These are phyloP conservation scores for Drosophila pegasa DNA, from an alignment of 2,888 invertebrate species.

Conservation along the genomic window DNA sequence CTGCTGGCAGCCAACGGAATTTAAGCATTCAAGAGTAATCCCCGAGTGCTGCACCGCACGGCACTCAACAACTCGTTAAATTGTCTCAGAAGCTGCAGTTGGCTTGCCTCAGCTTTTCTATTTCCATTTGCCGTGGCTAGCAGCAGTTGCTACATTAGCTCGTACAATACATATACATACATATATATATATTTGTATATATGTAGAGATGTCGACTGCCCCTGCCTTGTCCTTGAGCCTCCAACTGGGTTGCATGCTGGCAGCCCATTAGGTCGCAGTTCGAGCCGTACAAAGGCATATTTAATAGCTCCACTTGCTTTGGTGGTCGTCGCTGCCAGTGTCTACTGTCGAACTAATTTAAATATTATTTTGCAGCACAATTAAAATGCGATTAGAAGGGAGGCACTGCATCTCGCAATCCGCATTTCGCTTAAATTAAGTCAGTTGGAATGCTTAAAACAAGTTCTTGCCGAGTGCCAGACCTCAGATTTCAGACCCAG, in stretches of 20 bases:
- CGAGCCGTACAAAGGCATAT: slow-evolving; percentile 10
- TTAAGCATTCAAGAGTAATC: slow-evolving; percentile 5
- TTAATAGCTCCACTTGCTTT: slow-evolving; percentile 53
- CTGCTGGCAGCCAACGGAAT: neutral
- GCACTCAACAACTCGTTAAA: slow-evolving; percentile 11
- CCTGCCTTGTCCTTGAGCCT: slow-evolving; percentile 49
- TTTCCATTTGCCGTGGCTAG: slow-evolving; percentile 17
- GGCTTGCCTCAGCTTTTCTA: slow-evolving; percentile 9
- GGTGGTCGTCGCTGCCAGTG: slow-evolving; percentile 23
- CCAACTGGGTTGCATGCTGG: slow-evolving; percentile 64
- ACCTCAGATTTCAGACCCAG: neutral
- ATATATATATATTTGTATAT: neutral
- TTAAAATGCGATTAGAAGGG: slow-evolving; percentile 69
- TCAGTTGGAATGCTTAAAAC: slow-evolving; percentile 21
- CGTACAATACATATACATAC: neutral
- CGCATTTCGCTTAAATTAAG: slow-evolving; percentile 54
- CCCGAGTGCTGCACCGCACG: slow-evolving; percentile 3
- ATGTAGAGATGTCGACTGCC: slow-evolving; percentile 15
- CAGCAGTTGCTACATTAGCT: slow-evolving; percentile 15
- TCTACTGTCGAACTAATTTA: slow-evolving; percentile 65
- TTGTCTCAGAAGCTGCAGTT: slow-evolving; percentile 36
- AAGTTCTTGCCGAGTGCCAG: slow-evolving; percentile 17
- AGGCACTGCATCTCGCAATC: slow-evolving; percentile 43
- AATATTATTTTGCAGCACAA: slow-evolving; percentile 72
- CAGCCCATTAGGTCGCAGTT: slow-evolving; percentile 61